These are phyloP conservation scores for Parazoanthus swiftii DNA, from an alignment of 92 coral and sea anemone species.

Conservation along the genomic window DNA sequence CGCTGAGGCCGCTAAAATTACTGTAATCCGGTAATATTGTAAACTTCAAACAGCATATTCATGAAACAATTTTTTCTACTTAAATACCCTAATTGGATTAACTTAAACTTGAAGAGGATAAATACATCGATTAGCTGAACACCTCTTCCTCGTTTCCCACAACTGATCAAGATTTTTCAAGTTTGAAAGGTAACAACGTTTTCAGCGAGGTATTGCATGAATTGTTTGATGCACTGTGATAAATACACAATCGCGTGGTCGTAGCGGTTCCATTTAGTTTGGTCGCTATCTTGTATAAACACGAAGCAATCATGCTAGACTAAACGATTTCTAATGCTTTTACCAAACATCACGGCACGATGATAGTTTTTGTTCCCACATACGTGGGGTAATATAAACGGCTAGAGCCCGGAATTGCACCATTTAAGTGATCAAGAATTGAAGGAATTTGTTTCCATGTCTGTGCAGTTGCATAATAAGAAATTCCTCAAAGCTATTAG, in stretches of 20 bases:
- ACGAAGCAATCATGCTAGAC: conserved; percentile 18
- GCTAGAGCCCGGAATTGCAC: neutral
- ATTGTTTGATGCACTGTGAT: neutral
- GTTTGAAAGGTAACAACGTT: neutral
- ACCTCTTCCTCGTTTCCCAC: neutral
- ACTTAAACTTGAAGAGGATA: neutral
- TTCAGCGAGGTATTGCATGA: neutral
- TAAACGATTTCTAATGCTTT: conserved; percentile 20
- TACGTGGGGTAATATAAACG: conserved; percentile 17
- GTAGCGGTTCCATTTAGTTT: neutral
- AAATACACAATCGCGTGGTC: too few relatives aligned
- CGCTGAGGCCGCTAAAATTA: neutral
- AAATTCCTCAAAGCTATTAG: neutral
- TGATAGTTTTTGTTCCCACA: conserved; percentile 10
- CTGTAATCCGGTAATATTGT: neutral
- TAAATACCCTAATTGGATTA: conserved; percentile 10
- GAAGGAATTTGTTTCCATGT: neutral
- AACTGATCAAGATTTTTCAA: neutral
- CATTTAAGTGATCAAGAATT: conserved; percentile 6
- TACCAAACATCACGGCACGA: conserved; percentile 16
- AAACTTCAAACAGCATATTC: neutral
- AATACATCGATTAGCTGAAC: neutral
- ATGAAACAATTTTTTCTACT: neutral
- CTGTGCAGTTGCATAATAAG: neutral
- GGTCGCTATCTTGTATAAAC: conserved; percentile 25